A percentile compares a stretch with the other conserved stretches of the same genome.
Conservation (phyloP, 2,888 invertebrate genomes). For the Stegophylla sp. region DNA sequence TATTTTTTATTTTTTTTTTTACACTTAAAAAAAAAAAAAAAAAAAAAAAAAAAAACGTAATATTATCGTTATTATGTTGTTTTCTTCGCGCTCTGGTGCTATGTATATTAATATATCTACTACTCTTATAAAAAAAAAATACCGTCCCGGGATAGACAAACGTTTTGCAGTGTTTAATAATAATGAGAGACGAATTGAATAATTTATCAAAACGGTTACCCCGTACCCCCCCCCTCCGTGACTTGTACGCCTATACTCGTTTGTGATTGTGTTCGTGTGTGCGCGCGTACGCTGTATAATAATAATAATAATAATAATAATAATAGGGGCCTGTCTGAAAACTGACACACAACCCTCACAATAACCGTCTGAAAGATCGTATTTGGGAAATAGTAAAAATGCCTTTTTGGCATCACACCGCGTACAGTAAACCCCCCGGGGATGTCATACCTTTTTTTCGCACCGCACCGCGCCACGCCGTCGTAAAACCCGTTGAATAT, state of each 20-base stretch:
- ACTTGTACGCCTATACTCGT: background rate
- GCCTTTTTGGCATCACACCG: slow-evolving; percentile 13
- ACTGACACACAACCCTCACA: slow-evolving; percentile 24
- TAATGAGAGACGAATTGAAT: slow-evolving; percentile 10
- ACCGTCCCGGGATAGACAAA: too few relatives aligned
- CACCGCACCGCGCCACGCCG: too few relatives aligned
- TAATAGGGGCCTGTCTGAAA: slow-evolving; percentile 19
- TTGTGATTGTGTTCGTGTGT: background rate
- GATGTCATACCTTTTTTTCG: slow-evolving; percentile 2
- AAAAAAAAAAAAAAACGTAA: too few relatives aligned
- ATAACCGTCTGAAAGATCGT: background rate
- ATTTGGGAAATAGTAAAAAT: slow-evolving; percentile 16
- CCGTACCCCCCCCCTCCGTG: too few relatives aligned
- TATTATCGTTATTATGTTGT: too few relatives aligned
- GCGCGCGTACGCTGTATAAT: too few relatives aligned
- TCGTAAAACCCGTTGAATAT: slow-evolving; percentile 40
- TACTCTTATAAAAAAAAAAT: too few relatives aligned
- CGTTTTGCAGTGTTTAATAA: background rate
- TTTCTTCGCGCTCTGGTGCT: too few relatives aligned
- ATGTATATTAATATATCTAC: too few relatives aligned
- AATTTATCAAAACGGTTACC: slow-evolving; percentile 23
- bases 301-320: background rate
- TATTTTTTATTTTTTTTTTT: too few relatives aligned
- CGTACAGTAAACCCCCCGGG: slow-evolving; percentile 15
- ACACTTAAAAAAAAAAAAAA: too few relatives aligned